Evolutionary conservation across 2,888 invertebrate species (phyloP).

Genomic region (Boloria euphrosyne): DNA sequence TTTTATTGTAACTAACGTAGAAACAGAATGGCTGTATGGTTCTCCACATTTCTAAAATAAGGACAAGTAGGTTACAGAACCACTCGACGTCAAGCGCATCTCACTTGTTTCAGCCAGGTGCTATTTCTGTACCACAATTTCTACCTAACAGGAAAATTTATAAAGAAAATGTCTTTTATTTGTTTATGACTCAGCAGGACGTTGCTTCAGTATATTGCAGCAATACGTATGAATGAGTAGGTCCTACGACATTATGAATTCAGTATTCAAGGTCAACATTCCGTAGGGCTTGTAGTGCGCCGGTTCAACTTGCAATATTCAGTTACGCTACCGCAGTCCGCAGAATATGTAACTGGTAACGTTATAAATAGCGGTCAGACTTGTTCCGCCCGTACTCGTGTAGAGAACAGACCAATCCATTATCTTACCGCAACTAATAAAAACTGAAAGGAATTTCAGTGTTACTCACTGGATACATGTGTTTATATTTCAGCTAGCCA

Average conservation of each 20-base stretch:
- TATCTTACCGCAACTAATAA: constrained; percentile 76
- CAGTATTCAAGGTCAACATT: constrained; percentile 53
- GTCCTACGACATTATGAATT: constrained; percentile 29
- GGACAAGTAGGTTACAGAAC: constrained; percentile 18
- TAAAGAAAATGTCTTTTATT: not conserved
- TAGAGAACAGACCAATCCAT: constrained; percentile 72
- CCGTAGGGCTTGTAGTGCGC: constrained; percentile 54
- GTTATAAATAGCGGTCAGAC: constrained; percentile 75
- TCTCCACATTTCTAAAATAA: constrained; percentile 16
- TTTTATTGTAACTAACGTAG: constrained; percentile 8
- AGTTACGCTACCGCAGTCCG: constrained; percentile 64
- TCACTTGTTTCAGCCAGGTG: constrained; percentile 9
- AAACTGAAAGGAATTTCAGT: constrained; percentile 71
- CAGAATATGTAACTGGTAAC: constrained; percentile 60
- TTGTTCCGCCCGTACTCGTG: constrained; percentile 64
- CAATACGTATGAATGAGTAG: constrained; percentile 28
- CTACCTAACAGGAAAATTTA: constrained; percentile 9
- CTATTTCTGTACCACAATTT: constrained; percentile 15
- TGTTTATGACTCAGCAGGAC: not conserved
- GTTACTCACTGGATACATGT: constrained; percentile 47
- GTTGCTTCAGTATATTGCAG: not conserved
- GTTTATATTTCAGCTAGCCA: constrained; percentile 36
- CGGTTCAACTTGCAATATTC: constrained; percentile 72
- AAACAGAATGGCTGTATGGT: not conserved
- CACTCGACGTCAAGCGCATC: constrained; percentile 20